Conservation (phyloP, 2,797 vertebrate species). For the Squalus acanthias region DNA sequence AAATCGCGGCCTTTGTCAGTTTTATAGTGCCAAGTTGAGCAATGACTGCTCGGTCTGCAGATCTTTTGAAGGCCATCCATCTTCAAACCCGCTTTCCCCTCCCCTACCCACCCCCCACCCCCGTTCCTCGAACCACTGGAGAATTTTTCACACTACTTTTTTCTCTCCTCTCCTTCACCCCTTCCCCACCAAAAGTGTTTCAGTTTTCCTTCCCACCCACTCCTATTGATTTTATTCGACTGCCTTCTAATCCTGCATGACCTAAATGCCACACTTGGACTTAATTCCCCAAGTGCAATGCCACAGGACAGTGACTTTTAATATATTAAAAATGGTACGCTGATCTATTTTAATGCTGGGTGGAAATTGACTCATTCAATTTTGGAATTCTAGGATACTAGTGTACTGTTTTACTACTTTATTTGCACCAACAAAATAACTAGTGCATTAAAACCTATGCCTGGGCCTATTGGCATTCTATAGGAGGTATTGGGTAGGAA, state of each 20-base stretch:
- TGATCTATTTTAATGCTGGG: no score
- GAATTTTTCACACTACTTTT: background rate
- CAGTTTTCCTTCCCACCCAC: background rate
- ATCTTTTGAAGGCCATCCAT: background rate
- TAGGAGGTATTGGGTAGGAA: background rate
- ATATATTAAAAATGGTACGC: no score
- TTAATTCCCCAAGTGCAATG: background rate
- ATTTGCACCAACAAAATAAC: background rate
- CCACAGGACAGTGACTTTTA: background rate
- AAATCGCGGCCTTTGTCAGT: no score
- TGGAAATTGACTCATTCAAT: background rate
- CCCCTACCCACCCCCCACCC: background rate
- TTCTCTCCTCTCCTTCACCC: background rate
- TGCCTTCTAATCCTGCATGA: background rate
- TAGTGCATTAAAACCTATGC: background rate
- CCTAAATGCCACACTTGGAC: background rate
- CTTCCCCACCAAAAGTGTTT: background rate
- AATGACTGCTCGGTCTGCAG: background rate
- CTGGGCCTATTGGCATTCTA: background rate
- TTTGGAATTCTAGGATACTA: background rate
- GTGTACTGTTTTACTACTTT: background rate
- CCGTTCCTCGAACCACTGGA: background rate
- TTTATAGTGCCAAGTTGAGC: background rate
- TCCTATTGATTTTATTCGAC: background rate
- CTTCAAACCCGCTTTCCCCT: no score